Base-by-base conservation (phyloP, 2,888 invertebrate species). In the Amblyjoppa proteus region DNA sequence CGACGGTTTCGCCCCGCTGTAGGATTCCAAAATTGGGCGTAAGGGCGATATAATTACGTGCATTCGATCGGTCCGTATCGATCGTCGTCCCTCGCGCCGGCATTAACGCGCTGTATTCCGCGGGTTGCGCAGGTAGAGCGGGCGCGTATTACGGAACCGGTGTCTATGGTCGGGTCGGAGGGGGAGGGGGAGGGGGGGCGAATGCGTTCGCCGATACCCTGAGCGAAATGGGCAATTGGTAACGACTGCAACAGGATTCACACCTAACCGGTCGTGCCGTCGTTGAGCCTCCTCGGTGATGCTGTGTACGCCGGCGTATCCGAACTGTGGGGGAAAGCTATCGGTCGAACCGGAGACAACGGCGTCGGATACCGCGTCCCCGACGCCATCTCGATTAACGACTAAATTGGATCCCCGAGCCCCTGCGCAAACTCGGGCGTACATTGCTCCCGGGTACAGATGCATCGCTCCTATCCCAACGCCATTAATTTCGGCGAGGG, bases 371-470 rank as follows among this genome's bases (percentile, higher is more conserved):
- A 75, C 81, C 38, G 38, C 82, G 85, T 76, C 56, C 85, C 69
- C 80, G 83, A 88, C 85, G 87, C 88, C 88, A 87, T 89, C 90
- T 90, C 91, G 91, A 91, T 91, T 91, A 91, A 91, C 91, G 89
- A 86, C 88, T 88, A 90, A 91, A 91, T 91, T 91, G 91, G 90
- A 91, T 90, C 88, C 87, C 78, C 83, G 58, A 58, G 64, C 75
- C 56, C 45, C 41, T 34, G 49, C 61, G 85, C 85, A 38, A 38
- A 68, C 56, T 61, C 45, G 20, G 16, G 5, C 70, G 41, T 45
- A 73, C 66, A 88, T 77, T 88, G 89, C 89, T 56, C 89, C 83
- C 88, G 88, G 88, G 88, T 91, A 88, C 90, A 90, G 90, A 91
- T 90, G 91, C 91, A 91, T 89, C 89, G 91, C 77, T 88, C 87